Base-by-base conservation (phyloP, 2,113 vertebrate species). In the Atrichornis clamosus region DNA sequence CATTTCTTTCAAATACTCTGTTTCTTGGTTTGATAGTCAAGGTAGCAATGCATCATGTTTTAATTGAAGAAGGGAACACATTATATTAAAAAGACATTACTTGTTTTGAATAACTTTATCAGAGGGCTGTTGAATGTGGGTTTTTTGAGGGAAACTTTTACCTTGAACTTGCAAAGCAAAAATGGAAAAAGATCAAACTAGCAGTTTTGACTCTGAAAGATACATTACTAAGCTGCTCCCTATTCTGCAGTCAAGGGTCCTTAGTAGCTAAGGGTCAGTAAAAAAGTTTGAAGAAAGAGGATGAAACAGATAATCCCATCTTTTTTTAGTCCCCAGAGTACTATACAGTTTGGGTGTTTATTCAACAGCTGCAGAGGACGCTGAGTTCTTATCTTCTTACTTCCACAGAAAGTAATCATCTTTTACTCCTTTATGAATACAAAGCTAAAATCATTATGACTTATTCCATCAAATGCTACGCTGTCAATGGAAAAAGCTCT, bases 381-480 rank as follows among this genome's bases (percentile, higher is more conserved):
- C 27, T 50, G 70, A 89, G 41, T 59, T 49, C 70, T 93, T 93
- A 81, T 75, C 50, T 85, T 32, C 35, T 93, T 84, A 70, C 84
- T 73, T 91, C 56, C 93, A 83, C 79, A 86, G 35, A 94, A 95
- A 91, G 7, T 24, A 69, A 93, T 92, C 12, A 84, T 95, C 49
- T 60, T 87, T 90, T 88, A 64, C 18, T 85, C n/a, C 32, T 78
- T 87, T 93, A 93, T 80, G 65, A 73, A 47, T 72, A 77, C 42
- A 95, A 92, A 96, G 70, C 59, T 85, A 94, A 95, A 96, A 88
- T 93, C 85, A 62, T 78, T 96, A 64, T 93, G 91, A 90, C 75
- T 95, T 95, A 94, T 90, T 94, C 65, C 73, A 83, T 95, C 93
- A 97, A 90, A 93, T 82, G 35, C 28, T 89, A 37, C 6, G 4